A percentile compares a stretch with the other conserved stretches of the same genome.
phyloP scores from a whole-genome alignment of 1,140 invertebrate species.

The Aphelinus certus region DNA sequence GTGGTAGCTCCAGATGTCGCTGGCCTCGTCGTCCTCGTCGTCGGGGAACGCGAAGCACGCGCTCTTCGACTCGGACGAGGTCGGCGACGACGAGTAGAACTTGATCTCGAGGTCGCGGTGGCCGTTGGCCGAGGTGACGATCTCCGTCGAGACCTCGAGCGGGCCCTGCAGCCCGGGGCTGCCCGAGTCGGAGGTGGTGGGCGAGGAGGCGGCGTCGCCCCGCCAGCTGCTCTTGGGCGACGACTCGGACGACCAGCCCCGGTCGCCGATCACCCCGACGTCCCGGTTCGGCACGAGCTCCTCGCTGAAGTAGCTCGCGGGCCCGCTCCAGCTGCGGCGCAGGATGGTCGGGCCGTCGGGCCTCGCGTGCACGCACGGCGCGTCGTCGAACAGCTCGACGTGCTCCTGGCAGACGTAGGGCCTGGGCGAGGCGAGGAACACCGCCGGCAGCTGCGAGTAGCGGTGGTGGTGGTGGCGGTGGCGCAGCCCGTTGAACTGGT shows the following conservation, averaged over 20 bases:
- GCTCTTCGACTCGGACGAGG: slow-evolving; percentile 23
- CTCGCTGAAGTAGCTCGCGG: slow-evolving; percentile 62
- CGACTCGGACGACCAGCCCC: slow-evolving; percentile 54
- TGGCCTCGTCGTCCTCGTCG: slow-evolving; percentile 53
- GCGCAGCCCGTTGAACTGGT: slow-evolving; percentile 9
- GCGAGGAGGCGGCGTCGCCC: slow-evolving; percentile 47
- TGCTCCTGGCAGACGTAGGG: slow-evolving; percentile 50
- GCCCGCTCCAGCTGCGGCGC: slow-evolving; percentile 73
- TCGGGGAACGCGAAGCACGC: slow-evolving; percentile 39
- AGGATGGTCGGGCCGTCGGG: slow-evolving; percentile 59
- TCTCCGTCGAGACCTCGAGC: slow-evolving; percentile 79
- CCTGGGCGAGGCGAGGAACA: slow-evolving; percentile 53
- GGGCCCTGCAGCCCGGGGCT: slow-evolving; percentile 46
- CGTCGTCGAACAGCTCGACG: slow-evolving; percentile 33
- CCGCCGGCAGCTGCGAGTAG: slow-evolving; percentile 26
- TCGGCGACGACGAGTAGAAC: slow-evolving; percentile 73
- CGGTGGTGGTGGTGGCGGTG: slow-evolving; percentile 41
- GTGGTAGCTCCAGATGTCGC: slow-evolving; percentile 64
- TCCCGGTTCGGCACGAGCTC: slow-evolving; percentile 59
- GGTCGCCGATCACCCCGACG: slow-evolving; percentile 67
- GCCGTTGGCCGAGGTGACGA: slow-evolving; percentile 79
- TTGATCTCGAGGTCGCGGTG: slow-evolving; percentile 82
- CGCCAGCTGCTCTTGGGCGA: slow-evolving; percentile 51
- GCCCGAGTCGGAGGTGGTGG: slow-evolving; percentile 40
- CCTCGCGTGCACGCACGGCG: slow-evolving; percentile 31